These are phyloP conservation scores for Porphyrio hochstetteri DNA, from an alignment of 2,113 vertebrate species.

Conservation along the genomic window DNA sequence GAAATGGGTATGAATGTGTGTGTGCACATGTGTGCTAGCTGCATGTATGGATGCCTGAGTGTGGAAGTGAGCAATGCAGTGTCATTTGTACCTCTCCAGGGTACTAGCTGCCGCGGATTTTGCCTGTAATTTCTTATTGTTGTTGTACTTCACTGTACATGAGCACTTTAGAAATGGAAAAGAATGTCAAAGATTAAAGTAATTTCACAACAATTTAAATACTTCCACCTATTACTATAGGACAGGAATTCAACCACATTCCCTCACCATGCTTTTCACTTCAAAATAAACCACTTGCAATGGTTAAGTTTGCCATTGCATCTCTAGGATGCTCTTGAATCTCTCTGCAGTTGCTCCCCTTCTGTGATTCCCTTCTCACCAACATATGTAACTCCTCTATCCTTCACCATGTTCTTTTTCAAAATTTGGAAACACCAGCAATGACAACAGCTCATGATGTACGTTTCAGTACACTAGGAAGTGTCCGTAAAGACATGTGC, in stretches of 20 bases:
- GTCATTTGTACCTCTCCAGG: slow-evolving; percentile 4
- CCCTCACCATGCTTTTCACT: not conserved
- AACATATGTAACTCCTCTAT: not conserved
- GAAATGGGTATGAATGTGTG: slow-evolving; percentile 19
- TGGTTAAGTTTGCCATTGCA: not conserved
- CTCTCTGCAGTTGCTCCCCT: not conserved
- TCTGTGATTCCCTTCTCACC: not conserved
- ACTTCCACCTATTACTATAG: not conserved
- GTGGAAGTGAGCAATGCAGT: not conserved
- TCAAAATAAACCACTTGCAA: not conserved
- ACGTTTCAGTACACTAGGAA: not conserved
- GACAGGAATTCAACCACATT: not conserved
- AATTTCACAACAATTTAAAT: slow-evolving; percentile 49
- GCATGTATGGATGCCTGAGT: slow-evolving; percentile 4
- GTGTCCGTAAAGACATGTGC: not conserved
- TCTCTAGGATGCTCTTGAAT: not conserved
- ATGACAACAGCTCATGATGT: not conserved
- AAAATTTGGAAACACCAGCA: not conserved
- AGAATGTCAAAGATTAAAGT: slow-evolving; percentile 68
- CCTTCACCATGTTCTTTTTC: not conserved
- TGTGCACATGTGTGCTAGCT: not conserved
- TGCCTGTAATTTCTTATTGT: not conserved
- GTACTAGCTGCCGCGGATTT: not conserved
- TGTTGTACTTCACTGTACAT: slow-evolving; percentile 36
- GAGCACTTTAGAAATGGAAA: slow-evolving; percentile 63